Evolutionary conservation across 2,113 vertebrate genomes (phyloP).

Genomic region (Gymnobelideus leadbeateri): DNA sequence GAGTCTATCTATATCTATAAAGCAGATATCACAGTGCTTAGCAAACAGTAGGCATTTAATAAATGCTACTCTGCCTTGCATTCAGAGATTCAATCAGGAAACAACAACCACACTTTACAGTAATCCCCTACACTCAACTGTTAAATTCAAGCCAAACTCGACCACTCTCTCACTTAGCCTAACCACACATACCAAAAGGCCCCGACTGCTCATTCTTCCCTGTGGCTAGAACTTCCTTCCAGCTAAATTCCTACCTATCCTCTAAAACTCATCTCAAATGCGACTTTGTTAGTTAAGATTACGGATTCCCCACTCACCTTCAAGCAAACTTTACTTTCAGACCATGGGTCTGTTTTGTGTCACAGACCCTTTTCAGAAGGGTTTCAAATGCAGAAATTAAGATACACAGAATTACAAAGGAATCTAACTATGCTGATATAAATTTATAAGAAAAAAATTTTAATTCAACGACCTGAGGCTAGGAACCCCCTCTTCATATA

Average conservation of each 20-base stretch:
- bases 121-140: background rate
- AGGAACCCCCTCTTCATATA: background rate
- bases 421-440: background rate
- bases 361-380: background rate
- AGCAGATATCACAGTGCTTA: background rate
- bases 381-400: background rate
- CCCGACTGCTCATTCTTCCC: background rate
- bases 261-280: slow-evolving; percentile 48
- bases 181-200: background rate
- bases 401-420: background rate
- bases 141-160: background rate
- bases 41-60: background rate
- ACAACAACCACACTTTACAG: background rate
- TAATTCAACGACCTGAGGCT: background rate
- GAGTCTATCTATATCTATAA: background rate
- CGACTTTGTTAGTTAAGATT: slow-evolving; percentile 26
- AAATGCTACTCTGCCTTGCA: background rate
- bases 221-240: slow-evolving; percentile 10
- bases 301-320: background rate
- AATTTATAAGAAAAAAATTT: background rate
- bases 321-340: slow-evolving; percentile 30
- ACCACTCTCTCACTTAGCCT: background rate
- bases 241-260: slow-evolving; percentile 23
- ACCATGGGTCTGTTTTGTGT: background rate
- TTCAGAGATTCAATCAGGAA: background rate